phyloP scores from a whole-genome alignment of 1,140 invertebrate species.

The honey bee (Apis mellifera) region Amel_HAv3.1 CM009931.2:19520001-19520500 shows the following conservation, averaged over 20 bases:
- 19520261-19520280: conserved; percentile 35
- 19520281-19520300: conserved; percentile 65
- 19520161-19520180: background rate
- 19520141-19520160: conserved; percentile 7
- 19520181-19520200: conserved; percentile 26
- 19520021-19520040: conserved; percentile 53
- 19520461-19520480: background rate
- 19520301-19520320: conserved; percentile 65
- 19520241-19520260: conserved; percentile 14
- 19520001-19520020: background rate
- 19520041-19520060: conserved; percentile 73
- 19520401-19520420: background rate
- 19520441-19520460: background rate
- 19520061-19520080: conserved; percentile 74
- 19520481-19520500: background rate
- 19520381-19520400: conserved; percentile 17
- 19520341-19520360: conserved; percentile 44
- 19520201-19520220: conserved; percentile 27
- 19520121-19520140: conserved; percentile 56
- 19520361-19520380: background rate
- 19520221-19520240: no score
- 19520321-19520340: conserved; percentile 69
- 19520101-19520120: conserved; percentile 74
- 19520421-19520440: background rate
- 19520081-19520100: conserved; percentile 73